Percentiles rank a stretch among this genome's conserved stretches.
phyloP scores from a whole-genome alignment of 2,797 vertebrate species.

The Gorsachius magnificus region DNA sequence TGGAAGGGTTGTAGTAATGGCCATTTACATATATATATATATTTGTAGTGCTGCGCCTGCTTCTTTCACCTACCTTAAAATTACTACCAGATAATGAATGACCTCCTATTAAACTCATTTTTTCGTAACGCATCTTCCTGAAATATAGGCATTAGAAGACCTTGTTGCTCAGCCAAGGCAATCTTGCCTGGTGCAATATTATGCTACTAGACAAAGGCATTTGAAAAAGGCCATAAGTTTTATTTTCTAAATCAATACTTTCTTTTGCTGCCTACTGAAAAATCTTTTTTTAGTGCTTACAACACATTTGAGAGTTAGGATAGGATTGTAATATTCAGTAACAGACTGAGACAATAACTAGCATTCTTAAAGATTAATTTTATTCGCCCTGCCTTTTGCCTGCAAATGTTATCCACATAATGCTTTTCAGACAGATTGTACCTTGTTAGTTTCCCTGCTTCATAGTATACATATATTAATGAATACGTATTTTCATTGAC shows the following conservation, averaged over 20 bases:
- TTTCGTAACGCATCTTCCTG: constrained; percentile 41
- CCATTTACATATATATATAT: constrained; percentile 3
- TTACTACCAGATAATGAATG: constrained; percentile 42
- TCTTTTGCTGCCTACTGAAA: constrained; percentile 48
- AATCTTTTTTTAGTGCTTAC: constrained; percentile 37
- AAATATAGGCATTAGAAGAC: constrained; percentile 59
- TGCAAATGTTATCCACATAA: constrained; percentile 28
- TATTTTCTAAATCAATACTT: constrained; percentile 69
- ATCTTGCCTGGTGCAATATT: constrained; percentile 49
- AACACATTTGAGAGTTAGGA: constrained; percentile 35
- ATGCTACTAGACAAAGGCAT: constrained; percentile 59
- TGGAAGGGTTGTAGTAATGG: constrained; percentile 16
- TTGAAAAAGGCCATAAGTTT: constrained; percentile 58
- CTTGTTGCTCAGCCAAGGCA: constrained; percentile 23
- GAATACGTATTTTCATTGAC: constrained; percentile 36
- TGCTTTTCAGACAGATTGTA: constrained; percentile 39
- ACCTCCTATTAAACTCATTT: constrained; percentile 19
- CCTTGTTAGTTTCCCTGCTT: constrained; percentile 54
- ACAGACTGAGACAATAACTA: constrained; percentile 62
- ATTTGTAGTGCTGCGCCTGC: constrained; percentile 32
- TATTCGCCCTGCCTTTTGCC: constrained; percentile 51
- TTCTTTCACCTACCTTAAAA: constrained; percentile 53
- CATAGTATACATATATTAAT: constrained; percentile 39
- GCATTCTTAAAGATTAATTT: constrained; percentile 51
- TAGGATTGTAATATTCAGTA: constrained; percentile 53